Evolutionary conservation across 2,888 invertebrate genomes (phyloP).

Genomic region (Drosophila austrosaltans): DNA sequence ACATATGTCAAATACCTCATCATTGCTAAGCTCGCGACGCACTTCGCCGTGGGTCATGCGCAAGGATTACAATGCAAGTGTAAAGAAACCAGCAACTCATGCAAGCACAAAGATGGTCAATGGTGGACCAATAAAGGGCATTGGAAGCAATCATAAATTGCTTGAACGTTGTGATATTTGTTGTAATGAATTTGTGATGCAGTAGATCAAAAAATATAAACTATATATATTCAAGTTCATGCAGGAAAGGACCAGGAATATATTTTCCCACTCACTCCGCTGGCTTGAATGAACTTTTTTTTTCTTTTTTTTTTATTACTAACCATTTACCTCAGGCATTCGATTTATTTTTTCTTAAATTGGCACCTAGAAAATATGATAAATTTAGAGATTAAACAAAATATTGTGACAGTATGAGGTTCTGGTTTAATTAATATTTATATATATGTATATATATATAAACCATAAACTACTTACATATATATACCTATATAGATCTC

Average conservation of each 20-base stretch:
- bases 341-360: too few species aligned
- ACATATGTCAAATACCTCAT: constrained; percentile 51
- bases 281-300: too few species aligned
- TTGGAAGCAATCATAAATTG: constrained; percentile 15
- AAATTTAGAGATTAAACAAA: too few species aligned
- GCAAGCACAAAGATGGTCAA: constrained; percentile 35
- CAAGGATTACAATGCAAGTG: constrained; percentile 52
- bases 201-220: background rate
- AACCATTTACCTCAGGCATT: too few species aligned
- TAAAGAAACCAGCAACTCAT: constrained; percentile 39
- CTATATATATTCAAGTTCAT: too few species aligned
- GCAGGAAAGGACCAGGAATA: too few species aligned
- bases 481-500: too few species aligned
- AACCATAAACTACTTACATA: too few species aligned
- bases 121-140: constrained; percentile 38
- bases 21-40: constrained; percentile 62
- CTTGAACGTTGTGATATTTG: constrained; percentile 78
- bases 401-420: background rate
- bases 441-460: too few species aligned
- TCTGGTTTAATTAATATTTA: background rate
- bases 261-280: too few species aligned
- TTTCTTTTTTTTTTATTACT: too few species aligned
- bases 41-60: constrained; percentile 67
- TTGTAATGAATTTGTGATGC: constrained; percentile 72
- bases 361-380: too few species aligned